These are phyloP conservation scores for Neotragus pygmaeus DNA, from an alignment of 2,113 vertebrate genomes.

Conservation along the genomic window DNA sequence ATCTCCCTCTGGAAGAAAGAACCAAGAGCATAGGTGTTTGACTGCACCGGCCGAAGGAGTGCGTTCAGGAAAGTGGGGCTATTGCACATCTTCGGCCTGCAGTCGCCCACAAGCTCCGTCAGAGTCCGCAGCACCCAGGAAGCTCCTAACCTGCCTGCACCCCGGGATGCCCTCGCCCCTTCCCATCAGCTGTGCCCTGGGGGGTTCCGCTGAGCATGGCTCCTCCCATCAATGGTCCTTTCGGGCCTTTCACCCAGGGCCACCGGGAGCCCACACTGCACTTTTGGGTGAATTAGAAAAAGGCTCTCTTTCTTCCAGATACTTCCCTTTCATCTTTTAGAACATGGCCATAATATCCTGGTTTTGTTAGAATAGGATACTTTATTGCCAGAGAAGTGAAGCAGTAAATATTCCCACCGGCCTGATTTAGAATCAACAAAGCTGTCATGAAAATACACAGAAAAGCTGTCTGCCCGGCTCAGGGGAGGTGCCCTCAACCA, in stretches of 20 bases:
- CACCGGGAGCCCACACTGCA: neutral
- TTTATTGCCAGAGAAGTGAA: conserved; percentile 9
- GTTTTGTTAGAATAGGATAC: neutral
- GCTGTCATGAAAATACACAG: neutral
- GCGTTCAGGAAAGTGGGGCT: neutral
- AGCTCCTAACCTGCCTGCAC: neutral
- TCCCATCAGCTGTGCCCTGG: neutral
- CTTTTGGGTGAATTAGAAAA: neutral
- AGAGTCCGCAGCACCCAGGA: neutral
- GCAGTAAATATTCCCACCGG: neutral
- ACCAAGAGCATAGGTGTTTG: neutral
- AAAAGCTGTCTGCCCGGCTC: neutral
- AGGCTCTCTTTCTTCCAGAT: neutral
- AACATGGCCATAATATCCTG: neutral
- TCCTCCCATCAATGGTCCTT: neutral
- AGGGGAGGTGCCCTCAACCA: neutral
- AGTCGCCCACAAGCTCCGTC: neutral
- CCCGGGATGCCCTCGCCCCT: neutral
- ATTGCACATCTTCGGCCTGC: neutral
- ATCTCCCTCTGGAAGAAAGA: conserved; percentile 75
- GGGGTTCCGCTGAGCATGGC: rapidly evolving
- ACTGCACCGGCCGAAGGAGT: neutral
- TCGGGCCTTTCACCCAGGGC: neutral
- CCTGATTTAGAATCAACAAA: neutral
- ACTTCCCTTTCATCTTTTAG: conserved; percentile 23